Evolutionary conservation across 2,113 vertebrate species (phyloP).

Genomic region (Hemiprocne comata): DNA sequence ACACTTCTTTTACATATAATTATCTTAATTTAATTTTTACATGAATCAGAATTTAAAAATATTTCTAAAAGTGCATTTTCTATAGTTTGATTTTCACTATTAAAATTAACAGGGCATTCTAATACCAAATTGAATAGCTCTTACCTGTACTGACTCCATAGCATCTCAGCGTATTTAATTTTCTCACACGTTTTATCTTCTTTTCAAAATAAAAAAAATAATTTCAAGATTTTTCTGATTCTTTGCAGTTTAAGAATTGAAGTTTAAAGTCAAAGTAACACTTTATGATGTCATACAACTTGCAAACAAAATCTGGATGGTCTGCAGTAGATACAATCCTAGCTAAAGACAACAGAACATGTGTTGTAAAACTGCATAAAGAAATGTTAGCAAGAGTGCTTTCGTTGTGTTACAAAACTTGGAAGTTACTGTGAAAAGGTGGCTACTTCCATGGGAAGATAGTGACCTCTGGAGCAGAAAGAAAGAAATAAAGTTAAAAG

Average conservation of each 20-base stretch:
- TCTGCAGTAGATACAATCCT: neutral
- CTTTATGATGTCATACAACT: neutral
- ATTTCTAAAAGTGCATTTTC: neutral
- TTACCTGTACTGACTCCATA: constrained; percentile 65
- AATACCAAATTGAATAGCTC: neutral
- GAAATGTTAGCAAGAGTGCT: neutral
- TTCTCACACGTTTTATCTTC: constrained; percentile 5
- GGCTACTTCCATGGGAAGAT: constrained; percentile 52
- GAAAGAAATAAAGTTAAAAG: constrained; percentile 43
- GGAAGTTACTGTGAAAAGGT: neutral
- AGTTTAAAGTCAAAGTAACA: neutral
- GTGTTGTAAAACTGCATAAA: neutral
- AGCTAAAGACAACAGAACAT: neutral
- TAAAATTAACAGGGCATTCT: neutral
- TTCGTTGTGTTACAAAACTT: neutral
- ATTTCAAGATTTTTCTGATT: neutral
- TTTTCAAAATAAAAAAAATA: neutral
- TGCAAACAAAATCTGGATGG: neutral
- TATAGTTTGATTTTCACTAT: neutral
- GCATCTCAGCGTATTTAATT: neutral
- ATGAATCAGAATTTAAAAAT: neutral
- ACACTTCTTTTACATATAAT: neutral
- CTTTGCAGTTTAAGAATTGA: neutral
- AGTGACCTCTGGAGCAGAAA: constrained; percentile 71
- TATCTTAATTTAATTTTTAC: neutral